Evolutionary conservation across 64 coral and sea anemone genomes (phyloP), one percentile per base, ranked within the genome.

Genomic region (Anthopleura sola): DNA sequence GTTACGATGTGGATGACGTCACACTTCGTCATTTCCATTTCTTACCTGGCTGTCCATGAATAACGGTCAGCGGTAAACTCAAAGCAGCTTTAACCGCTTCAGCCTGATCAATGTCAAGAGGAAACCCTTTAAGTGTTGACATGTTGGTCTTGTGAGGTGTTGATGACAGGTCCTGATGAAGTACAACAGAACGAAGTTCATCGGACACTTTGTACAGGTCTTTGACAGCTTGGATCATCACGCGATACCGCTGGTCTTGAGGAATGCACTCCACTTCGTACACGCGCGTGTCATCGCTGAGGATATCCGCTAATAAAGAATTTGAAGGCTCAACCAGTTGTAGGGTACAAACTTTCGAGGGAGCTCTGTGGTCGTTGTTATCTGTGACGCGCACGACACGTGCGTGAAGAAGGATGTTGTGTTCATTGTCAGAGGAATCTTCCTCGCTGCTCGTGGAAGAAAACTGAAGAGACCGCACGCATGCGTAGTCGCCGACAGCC

Each of bases 41-140:
- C 55, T 33, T 82, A 89, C 92, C 92, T 86, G 92, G 83, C 4
- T 84, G 83, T 32, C 92, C 92, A 64, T 93, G 77, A 38, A 94
- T 87, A 34, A 94, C 55, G 0, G 92, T 87, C 55, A 94, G 56
- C 40, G 92, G 75, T 75, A 60, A 87, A 17, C 60, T 81, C n/a
- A 89, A 36, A 34, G 92, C 92, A 40, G 44, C 51, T 46, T 69
- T 86, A 2, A 94, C 77, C 11, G 92, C 87, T 38, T 90, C 57
- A 40, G 64, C 84, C 77, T 94, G 92, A 1, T 84, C 87, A 55
- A 77, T 33, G 53, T 94, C 88, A 37, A 94, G 37, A 16, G 21
- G 55, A 23, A 88, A 55, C 4, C 29, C 16, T 24, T 82, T 81
- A 23, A 66, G 49, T 3, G 33, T 44, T 24, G 82, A 47, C 50